Base-by-base conservation (phyloP, 2,797 vertebrate genomes). In the Tadarida brasiliensis region DNA sequence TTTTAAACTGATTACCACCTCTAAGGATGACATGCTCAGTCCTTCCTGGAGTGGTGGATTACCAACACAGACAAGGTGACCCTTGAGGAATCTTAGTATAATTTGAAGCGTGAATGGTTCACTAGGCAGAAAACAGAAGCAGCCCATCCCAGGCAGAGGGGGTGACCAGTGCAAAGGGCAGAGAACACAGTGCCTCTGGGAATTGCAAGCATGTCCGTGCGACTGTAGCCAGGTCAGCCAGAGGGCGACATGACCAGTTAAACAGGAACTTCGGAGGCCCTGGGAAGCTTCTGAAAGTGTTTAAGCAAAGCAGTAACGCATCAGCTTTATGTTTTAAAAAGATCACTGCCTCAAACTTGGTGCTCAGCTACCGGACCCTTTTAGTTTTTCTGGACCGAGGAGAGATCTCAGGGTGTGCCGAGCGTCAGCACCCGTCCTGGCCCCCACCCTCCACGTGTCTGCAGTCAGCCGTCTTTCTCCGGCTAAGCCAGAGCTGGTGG, bases 131-230 rank as follows among this genome's bases (percentile, higher is more conserved):
- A 70, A 84, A 30, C 33, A 91, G 77, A 70, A 44, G 22, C 44
- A 8, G 39, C 84, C 30, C 24, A 4, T 57, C 88, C 93, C 51
- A 70, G 5, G 68, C 68, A 68, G 93, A 95, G 83, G 74, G 86
- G 87, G 44, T 94, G 78, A 92, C 59, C 39, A 4, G 26, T 33
- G 3, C 33, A 49, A 54, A 83, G 44, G 74, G 92, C 91, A 76
- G 95, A 96, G 96, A 98, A 97, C 47, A 83, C 78, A 70, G 95
- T 95, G 84, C 96, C 92, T 87, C 95, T 97, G 78, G 95, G 97
- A 97, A 92, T 82, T 94, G 90, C 77, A 92, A 91, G 81, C 92
- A 68, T 51, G 49, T 93, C 96, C 16, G 57, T 94, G 87, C 91
- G 91, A 63, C 47, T 51, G 1, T 92, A 93, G 96, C 85, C 11